These are phyloP conservation scores for Stenurella melanura DNA, from an alignment of 2,888 invertebrate species.

Conservation along the genomic window DNA sequence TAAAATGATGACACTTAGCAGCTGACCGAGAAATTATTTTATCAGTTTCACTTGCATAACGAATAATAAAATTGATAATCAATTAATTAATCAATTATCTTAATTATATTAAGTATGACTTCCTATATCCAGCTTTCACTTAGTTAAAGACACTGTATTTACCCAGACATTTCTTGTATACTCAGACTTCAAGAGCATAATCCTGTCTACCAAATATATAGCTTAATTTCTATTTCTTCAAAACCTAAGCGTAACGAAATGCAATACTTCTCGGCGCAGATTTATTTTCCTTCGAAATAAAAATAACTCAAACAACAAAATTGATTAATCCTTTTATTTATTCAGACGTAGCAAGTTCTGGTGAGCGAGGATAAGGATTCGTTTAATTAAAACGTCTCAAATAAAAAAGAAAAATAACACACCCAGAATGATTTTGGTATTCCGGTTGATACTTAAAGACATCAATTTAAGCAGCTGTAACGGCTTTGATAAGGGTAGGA, in stretches of 20 bases:
- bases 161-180: not conserved
- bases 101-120: not conserved
- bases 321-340: slow-evolving; percentile 22
- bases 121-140: not conserved
- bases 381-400: slow-evolving; percentile 35
- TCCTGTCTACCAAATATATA: not conserved
- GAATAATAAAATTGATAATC: too few species aligned
- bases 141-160: not conserved
- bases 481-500: slow-evolving; percentile 40
- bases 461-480: slow-evolving; percentile 41
- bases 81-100: too few species aligned
- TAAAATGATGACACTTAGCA: too few species aligned
- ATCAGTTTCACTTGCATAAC: too few species aligned
- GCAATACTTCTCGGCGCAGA: not conserved
- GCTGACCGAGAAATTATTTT: too few species aligned
- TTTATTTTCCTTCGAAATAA: not conserved
- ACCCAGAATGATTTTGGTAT: slow-evolving; percentile 32
- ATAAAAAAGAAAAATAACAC: slow-evolving; percentile 23
- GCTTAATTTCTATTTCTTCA: not conserved
- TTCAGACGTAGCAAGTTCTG: slow-evolving; percentile 1
- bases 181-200: not conserved
- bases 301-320: slow-evolving; percentile 12
- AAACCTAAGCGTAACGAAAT: not conserved
- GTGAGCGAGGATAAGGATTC: not conserved
- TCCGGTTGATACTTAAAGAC: slow-evolving; percentile 41